These are phyloP conservation scores for Halcyon chelicuti DNA, from an alignment of 2,797 vertebrate species.

Conservation along the genomic window DNA sequence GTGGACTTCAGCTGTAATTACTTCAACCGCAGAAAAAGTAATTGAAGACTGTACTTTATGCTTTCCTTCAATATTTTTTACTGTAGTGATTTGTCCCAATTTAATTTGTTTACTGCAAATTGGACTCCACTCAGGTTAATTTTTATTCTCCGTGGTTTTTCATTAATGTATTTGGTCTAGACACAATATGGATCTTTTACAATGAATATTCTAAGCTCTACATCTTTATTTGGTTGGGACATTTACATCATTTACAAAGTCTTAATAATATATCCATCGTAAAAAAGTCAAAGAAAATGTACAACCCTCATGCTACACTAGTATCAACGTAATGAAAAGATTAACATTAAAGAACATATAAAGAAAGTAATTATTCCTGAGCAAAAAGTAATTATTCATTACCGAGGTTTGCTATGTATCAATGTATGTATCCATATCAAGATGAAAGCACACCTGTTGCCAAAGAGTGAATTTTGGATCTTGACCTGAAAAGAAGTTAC, in stretches of 20 bases:
- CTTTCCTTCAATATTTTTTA: constrained; percentile 45
- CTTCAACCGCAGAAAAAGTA: constrained; percentile 32
- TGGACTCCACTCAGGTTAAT: constrained; percentile 58
- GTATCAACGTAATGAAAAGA: constrained; percentile 30
- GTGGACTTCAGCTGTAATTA: constrained; percentile 44
- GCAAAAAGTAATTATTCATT: neutral
- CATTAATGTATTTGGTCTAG: constrained; percentile 61
- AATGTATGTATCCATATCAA: neutral
- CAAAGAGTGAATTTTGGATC: neutral
- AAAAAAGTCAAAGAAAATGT: constrained; percentile 54
- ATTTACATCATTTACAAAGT: constrained; percentile 41
- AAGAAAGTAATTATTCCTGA: neutral
- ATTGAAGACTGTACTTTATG: constrained; percentile 35
- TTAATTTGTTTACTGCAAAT: constrained; percentile 55
- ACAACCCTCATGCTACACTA: neutral
- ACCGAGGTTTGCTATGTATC: neutral
- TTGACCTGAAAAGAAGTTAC: neutral
- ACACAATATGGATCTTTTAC: constrained; percentile 39
- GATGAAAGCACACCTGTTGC: neutral
- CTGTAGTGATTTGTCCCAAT: constrained; percentile 56
- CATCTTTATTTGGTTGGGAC: constrained; percentile 33
- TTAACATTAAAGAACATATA: constrained; percentile 9
- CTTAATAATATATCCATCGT: constrained; percentile 30
- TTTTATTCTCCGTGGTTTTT: constrained; percentile 48
- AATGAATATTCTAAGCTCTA: constrained; percentile 54